phyloP scores from a whole-genome alignment of 1,140 invertebrate species.

The Globodera rostochiensis region DNA sequence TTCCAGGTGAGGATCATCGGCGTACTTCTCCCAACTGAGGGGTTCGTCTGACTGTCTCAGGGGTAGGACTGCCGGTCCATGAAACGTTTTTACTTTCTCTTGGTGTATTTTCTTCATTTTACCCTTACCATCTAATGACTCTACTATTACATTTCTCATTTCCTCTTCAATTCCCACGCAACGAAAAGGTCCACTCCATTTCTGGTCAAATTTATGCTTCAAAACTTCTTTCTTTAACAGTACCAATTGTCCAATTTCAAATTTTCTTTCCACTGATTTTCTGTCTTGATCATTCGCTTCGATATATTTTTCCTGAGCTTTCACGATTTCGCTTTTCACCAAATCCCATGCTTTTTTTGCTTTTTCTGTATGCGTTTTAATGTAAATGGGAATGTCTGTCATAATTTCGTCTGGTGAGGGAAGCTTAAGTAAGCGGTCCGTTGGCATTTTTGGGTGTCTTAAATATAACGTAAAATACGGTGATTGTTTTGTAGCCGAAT shows the following conservation, averaged over 20 bases:
- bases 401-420: too few species aligned
- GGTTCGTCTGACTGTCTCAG: neutral
- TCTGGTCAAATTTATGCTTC: conserved; percentile 2
- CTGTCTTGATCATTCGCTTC: neutral
- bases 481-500: too few species aligned
- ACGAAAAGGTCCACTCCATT: neutral
- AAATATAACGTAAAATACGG: too few species aligned
- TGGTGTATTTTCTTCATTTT: conserved; percentile 4
- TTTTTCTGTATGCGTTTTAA: neutral
- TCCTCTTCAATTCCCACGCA: neutral
- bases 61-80: neutral
- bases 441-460: too few species aligned
- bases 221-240: neutral
- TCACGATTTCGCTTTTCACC: neutral
- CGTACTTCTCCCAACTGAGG: neutral
- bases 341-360: neutral
- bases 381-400: too few species aligned
- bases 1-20: neutral
- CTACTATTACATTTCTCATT: neutral
- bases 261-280: neutral
- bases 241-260: neutral
- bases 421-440: too few species aligned
- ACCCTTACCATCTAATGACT: neutral
- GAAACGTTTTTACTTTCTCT: neutral
- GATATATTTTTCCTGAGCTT: neutral